phyloP scores from a whole-genome alignment of 2,797 vertebrate species.

The Platyrinchus mystaceus region DNA sequence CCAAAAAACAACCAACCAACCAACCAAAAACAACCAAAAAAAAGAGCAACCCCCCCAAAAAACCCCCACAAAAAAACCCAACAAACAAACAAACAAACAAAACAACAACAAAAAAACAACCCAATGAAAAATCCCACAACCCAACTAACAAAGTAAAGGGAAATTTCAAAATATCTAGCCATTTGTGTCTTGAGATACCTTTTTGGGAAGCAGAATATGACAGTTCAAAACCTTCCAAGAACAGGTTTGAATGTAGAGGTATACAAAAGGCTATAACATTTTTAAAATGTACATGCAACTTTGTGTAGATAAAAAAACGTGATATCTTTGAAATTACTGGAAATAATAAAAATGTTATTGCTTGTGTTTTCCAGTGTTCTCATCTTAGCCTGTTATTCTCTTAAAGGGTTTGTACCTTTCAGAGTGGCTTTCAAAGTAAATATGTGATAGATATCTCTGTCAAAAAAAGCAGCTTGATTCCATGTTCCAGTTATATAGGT shows the following conservation, averaged over 20 bases:
- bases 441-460: conserved; percentile 36
- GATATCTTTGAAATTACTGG: background rate
- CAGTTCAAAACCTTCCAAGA: background rate
- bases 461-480: conserved; percentile 24
- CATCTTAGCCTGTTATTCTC: background rate
- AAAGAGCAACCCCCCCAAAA: background rate
- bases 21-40: background rate
- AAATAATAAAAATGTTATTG: background rate
- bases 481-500: conserved; percentile 19
- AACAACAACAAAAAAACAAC: no score
- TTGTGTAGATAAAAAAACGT: background rate
- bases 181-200: background rate
- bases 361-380: background rate
- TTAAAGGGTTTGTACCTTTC: background rate
- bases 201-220: background rate
- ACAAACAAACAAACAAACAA: background rate
- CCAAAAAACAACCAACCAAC: background rate
- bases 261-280: background rate
- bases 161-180: background rate
- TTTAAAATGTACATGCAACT: background rate
- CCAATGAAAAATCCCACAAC: background rate
- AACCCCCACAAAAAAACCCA: background rate
- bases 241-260: background rate
- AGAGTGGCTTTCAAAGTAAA: background rate
- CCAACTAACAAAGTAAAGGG: background rate